A percentile compares a stretch with the other conserved stretches of the same genome.
phyloP scores from a whole-genome alignment of 2,888 invertebrate genomes.

The Eremobia ochroleuca region DNA sequence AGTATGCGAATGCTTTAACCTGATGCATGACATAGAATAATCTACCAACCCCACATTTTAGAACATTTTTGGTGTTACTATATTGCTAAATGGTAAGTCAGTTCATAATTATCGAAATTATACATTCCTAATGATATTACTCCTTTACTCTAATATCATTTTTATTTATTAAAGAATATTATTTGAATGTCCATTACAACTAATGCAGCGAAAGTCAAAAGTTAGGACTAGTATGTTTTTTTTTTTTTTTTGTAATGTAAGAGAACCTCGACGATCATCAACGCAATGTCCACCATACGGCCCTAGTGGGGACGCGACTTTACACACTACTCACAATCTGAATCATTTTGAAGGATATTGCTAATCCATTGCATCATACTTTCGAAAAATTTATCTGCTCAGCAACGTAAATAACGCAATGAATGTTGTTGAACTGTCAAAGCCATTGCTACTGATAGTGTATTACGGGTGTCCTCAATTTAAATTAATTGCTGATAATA shows the following conservation, averaged over 20 bases:
- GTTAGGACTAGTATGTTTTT: not conserved
- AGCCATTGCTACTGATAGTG: not conserved
- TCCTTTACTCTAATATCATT: slow-evolving; percentile 27
- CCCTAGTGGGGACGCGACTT: too few species aligned
- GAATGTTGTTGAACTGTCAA: not conserved
- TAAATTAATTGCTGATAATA: not conserved
- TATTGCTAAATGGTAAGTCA: slow-evolving; percentile 43
- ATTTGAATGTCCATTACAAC: slow-evolving; percentile 16
- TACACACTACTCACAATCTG: not conserved
- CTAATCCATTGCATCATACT: not conserved
- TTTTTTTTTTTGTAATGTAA: not conserved
- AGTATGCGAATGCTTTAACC: slow-evolving; percentile 26
- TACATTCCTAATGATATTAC: slow-evolving; percentile 67
- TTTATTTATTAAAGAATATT: slow-evolving; percentile 43
- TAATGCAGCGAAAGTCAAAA: not conserved
- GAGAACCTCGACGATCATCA: not conserved
- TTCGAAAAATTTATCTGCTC: not conserved
- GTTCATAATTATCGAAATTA: slow-evolving; percentile 40
- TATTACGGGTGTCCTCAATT: not conserved
- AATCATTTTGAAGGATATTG: not conserved
- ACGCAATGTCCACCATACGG: not conserved
- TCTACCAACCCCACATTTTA: slow-evolving; percentile 25
- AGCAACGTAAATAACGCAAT: not conserved
- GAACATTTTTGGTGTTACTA: slow-evolving; percentile 35
- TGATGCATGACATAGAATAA: slow-evolving; percentile 45